These are phyloP conservation scores for Merodon equestris DNA, from an alignment of 2,888 invertebrate genomes.

Conservation along the genomic window DNA sequence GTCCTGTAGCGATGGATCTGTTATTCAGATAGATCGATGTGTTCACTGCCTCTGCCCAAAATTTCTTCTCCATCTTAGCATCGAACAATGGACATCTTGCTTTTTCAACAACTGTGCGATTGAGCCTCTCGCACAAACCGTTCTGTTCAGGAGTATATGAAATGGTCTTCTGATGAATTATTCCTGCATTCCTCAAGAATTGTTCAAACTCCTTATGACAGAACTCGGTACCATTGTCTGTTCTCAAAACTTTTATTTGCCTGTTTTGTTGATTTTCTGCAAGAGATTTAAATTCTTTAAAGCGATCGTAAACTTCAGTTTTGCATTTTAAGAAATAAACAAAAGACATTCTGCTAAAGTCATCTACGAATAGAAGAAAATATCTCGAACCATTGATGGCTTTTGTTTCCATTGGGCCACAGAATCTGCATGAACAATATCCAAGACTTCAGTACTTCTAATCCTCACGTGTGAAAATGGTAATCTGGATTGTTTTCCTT, in stretches of 20 bases:
- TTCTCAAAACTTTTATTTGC: constrained; percentile 28
- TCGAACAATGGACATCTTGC: constrained; percentile 58
- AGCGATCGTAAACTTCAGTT: constrained; percentile 1
- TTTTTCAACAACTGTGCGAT: constrained; percentile 64
- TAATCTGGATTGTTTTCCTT: constrained; percentile 31
- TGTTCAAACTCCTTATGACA: neutral
- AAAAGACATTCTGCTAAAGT: neutral
- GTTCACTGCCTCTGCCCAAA: constrained; percentile 62
- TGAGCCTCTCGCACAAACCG: constrained; percentile 29
- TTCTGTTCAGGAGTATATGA: constrained; percentile 31
- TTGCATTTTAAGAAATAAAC: constrained; percentile 10
- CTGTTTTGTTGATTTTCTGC: constrained; percentile 37
- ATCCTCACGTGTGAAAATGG: constrained; percentile 33
- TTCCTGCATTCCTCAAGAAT: constrained; percentile 4
- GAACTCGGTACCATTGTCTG: constrained; percentile 45
- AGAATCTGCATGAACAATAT: constrained; percentile 42
- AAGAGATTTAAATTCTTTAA: neutral
- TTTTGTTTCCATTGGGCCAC: no score
- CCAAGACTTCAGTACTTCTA: constrained; percentile 20
- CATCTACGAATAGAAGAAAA: constrained; percentile 12
- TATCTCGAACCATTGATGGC: constrained; percentile 37
- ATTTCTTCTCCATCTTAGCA: constrained; percentile 24
- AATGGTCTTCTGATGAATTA: constrained; percentile 25
- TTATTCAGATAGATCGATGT: constrained; percentile 60
- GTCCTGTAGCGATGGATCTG: neutral